A percentile compares a stretch with the other conserved stretches of the same genome.
Evolutionary conservation across 2,113 vertebrate species (phyloP).

Genomic region (Elanoides forficatus): DNA sequence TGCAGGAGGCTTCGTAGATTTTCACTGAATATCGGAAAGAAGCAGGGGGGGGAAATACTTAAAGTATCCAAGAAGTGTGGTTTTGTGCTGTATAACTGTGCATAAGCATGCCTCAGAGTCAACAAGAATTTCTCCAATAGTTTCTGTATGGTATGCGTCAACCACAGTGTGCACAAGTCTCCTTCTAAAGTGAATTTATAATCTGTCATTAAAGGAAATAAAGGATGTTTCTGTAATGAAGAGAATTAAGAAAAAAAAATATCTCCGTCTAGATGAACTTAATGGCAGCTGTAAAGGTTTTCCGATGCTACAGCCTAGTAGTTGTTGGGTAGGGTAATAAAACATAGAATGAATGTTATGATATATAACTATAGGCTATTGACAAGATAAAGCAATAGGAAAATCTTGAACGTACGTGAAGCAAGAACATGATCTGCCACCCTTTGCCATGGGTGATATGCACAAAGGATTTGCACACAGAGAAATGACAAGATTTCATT

Average conservation of each 20-base stretch:
- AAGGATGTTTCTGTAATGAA: neutral
- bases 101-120: neutral
- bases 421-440: neutral
- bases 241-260: neutral
- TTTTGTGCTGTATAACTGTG: neutral
- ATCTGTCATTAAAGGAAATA: neutral
- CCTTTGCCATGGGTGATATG: neutral
- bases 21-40: neutral
- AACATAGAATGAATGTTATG: neutral
- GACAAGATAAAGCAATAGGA: neutral
- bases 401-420: neutral
- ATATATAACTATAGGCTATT: neutral
- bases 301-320: neutral
- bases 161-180: neutral
- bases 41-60: neutral
- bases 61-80: neutral
- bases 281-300: conserved; percentile 4
- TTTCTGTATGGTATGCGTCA: neutral
- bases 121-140: neutral
- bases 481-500: neutral
- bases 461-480: neutral
- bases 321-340: neutral
- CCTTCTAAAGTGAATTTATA: neutral
- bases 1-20: neutral
- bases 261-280: neutral